Conservation (phyloP, 1,140 invertebrate species). For the Pissodes strobi region DNA sequence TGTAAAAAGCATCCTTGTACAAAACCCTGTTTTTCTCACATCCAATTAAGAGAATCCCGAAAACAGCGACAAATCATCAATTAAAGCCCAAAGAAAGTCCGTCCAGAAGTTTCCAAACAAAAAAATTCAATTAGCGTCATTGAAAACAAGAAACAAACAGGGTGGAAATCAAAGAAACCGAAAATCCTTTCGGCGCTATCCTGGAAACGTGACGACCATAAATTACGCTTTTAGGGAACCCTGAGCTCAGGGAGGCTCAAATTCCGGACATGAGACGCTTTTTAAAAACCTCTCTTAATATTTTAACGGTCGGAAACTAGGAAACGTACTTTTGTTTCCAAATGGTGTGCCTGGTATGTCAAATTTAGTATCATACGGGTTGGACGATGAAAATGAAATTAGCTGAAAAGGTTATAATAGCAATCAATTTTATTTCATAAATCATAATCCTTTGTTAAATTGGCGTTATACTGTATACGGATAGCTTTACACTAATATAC, state of each 20-base stretch:
- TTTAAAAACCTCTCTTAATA: conserved; percentile 27
- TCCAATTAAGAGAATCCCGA: conserved; percentile 16
- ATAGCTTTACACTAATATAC: no score
- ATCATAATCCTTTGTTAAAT: no score
- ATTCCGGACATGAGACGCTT: conserved; percentile 25
- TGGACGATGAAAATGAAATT: conserved; percentile 37
- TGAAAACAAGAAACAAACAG: conserved; percentile 37
- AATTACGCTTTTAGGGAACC: conserved; percentile 32
- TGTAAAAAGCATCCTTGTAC: conserved; percentile 4
- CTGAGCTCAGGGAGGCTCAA: conserved; percentile 1
- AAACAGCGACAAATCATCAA: conserved; percentile 38
- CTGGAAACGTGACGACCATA: conserved; percentile 36
- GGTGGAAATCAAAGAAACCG: conserved; percentile 38
- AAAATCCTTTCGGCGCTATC: conserved; percentile 38
- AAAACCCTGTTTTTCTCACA: conserved; percentile 21
- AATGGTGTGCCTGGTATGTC: no score
- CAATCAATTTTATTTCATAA: no score
- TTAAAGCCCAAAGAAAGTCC: conserved; percentile 23
- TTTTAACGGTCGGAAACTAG: conserved; percentile 18
- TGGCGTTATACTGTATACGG: conserved; percentile 31
- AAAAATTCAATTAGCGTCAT: conserved; percentile 38
- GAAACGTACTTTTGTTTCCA: conserved; percentile 4
- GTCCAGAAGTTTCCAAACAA: conserved; percentile 23
- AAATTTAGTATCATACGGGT: conserved; percentile 33
- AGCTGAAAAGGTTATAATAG: no score